Evolutionary conservation across 2,113 vertebrate species (phyloP).

Genomic region (Gavia stellata): DNA sequence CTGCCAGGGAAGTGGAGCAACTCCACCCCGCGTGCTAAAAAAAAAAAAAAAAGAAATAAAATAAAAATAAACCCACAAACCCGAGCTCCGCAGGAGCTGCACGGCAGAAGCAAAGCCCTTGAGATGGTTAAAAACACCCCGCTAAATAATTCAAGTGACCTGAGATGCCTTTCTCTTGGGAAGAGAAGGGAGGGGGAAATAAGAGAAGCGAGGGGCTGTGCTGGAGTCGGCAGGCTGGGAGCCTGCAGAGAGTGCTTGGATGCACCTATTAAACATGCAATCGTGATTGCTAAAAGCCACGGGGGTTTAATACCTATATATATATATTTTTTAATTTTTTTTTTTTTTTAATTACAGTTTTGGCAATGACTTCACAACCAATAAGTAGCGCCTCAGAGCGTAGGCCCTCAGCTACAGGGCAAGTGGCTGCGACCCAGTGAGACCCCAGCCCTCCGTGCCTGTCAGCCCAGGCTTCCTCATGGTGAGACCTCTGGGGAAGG

Average conservation of each 20-base stretch:
- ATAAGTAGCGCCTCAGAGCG: background rate
- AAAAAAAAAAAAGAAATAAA: background rate
- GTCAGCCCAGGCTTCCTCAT: background rate
- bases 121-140: background rate
- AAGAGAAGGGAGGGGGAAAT: background rate
- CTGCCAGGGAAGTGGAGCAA: background rate
- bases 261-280: background rate
- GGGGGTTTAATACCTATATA: background rate
- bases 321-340: no score
- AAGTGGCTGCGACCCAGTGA: background rate
- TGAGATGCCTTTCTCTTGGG: conserved; percentile 33
- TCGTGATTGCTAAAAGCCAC: background rate
- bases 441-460: background rate
- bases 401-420: background rate
- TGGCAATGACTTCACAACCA: background rate
- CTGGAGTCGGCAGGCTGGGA: background rate
- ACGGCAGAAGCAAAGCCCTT: background rate
- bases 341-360: background rate
- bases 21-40: background rate
- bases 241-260: background rate
- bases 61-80: background rate
- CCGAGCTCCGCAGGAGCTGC: background rate
- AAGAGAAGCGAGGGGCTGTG: background rate
- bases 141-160: conserved; percentile 53
- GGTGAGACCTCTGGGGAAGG: background rate